A percentile compares a stretch with the other conserved stretches of the same genome.
Conservation (phyloP, 2,113 vertebrate genomes). For the Melanotaenia duboulayi region DNA sequence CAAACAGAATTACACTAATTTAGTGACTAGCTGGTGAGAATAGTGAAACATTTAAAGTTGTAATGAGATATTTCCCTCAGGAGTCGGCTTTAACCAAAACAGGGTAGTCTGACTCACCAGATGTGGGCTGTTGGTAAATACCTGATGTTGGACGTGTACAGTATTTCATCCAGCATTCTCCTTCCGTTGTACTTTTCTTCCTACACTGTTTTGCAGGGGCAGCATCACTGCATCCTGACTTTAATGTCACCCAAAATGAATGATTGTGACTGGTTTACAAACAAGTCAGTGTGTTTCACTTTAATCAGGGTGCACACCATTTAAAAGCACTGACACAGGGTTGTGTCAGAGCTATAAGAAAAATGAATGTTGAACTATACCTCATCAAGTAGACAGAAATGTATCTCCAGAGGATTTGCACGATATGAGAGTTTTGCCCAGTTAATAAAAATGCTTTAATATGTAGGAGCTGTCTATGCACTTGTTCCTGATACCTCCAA, state of each 20-base stretch:
- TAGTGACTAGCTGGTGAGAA: not conserved
- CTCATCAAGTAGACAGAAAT: not conserved
- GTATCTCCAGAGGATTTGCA: not conserved
- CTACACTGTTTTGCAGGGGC: not conserved
- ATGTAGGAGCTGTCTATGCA: not conserved
- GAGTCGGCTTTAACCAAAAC: slow-evolving; percentile 15
- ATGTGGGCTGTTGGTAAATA: not conserved
- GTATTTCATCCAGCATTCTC: not conserved
- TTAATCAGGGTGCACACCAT: not conserved
- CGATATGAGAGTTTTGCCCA: not conserved
- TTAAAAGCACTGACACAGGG: not conserved
- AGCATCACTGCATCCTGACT: not conserved
- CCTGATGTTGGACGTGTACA: not conserved
- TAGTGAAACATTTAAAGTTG: not conserved
- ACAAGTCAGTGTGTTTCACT: not conserved
- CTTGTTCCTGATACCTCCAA: slow-evolving; percentile 5
- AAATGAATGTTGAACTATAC: not conserved
- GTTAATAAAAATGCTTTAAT: not conserved
- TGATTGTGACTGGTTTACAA: not conserved
- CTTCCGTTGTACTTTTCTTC: not conserved
- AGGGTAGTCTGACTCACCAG: not conserved
- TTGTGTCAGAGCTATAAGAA: not conserved
- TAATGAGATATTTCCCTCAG: not conserved
- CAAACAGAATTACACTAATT: not conserved
- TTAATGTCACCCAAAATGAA: not conserved